Evolutionary conservation across 2,797 vertebrate species (phyloP).

Genomic region (Enteromius viviparus): DNA sequence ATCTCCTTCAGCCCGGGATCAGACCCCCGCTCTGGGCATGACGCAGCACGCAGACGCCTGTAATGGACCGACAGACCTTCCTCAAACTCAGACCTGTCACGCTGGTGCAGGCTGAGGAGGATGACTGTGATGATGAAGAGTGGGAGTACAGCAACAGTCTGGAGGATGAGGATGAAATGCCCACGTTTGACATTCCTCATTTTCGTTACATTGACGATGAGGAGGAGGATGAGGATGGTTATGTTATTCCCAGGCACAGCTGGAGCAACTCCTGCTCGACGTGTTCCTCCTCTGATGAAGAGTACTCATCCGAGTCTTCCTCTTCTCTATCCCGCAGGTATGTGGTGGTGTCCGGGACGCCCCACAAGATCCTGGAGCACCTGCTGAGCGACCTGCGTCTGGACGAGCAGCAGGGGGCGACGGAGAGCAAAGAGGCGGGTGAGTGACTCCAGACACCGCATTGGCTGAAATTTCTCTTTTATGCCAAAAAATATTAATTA

Average conservation of each 20-base stretch:
- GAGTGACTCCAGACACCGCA: slow-evolving; percentile 55
- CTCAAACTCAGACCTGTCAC: slow-evolving; percentile 73
- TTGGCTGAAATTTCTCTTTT: too few relatives aligned
- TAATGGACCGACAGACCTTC: slow-evolving; percentile 81
- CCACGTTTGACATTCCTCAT: slow-evolving; percentile 90
- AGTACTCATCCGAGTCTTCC: slow-evolving; percentile 69
- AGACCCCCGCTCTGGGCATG: slow-evolving; percentile 54
- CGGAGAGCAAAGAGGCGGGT: slow-evolving; percentile 91
- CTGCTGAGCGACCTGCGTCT: slow-evolving; percentile 92
- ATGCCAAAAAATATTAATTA: neutral
- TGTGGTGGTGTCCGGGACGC: slow-evolving; percentile 95
- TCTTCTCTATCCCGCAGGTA: slow-evolving; percentile 90
- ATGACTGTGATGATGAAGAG: slow-evolving; percentile 66
- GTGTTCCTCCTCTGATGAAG: slow-evolving; percentile 81
- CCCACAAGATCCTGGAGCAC: slow-evolving; percentile 97
- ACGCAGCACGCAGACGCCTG: slow-evolving; percentile 56
- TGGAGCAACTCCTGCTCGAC: slow-evolving; percentile 80
- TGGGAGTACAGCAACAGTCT: slow-evolving; percentile 60
- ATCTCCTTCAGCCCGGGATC: slow-evolving; percentile 55
- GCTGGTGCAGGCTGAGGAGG: slow-evolving; percentile 78
- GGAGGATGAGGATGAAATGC: slow-evolving; percentile 65
- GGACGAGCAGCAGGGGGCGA: slow-evolving; percentile 83
- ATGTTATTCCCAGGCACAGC: slow-evolving; percentile 65
- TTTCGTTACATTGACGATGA: slow-evolving; percentile 86
- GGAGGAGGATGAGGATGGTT: slow-evolving; percentile 40